Percentiles rank a stretch among this genome's conserved stretches.
Conservation (phyloP, 64 coral and sea anemone species). For the Montipora sp. region DNA sequence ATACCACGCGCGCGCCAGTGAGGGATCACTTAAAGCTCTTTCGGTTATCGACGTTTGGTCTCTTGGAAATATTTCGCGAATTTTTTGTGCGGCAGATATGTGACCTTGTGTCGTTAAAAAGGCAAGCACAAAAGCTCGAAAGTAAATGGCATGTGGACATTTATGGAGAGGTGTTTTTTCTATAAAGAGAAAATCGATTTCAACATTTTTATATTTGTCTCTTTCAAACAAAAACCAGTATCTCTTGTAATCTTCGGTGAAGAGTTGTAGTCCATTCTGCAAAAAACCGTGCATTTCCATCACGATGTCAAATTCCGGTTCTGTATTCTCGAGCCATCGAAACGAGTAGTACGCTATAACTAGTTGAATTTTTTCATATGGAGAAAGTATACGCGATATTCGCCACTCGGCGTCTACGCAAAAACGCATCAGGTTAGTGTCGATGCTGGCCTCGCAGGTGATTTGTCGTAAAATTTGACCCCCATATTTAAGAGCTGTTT, state of each 20-base stretch:
- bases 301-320: not conserved
- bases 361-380: not conserved
- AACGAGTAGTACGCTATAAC: not conserved
- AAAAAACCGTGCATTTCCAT: not conserved
- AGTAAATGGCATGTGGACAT: not conserved
- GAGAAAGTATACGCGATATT: not conserved
- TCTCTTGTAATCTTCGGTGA: not conserved
- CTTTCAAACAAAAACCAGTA: slow-evolving; percentile 6
- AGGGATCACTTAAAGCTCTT: not conserved
- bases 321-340: not conserved
- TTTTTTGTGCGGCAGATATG: not conserved
- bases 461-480: not conserved
- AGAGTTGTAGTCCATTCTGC: not conserved
- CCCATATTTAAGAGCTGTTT: not conserved
- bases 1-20: not conserved
- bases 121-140: not conserved
- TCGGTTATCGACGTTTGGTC: not conserved
- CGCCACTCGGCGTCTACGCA: slow-evolving; percentile 13
- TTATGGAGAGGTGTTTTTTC: not conserved
- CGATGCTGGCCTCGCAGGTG: not conserved
- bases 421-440: not conserved
- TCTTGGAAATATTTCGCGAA: not conserved
- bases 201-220: not conserved
- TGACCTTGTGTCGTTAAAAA: not conserved
- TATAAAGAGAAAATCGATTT: not conserved